Base-by-base conservation (phyloP, 2,888 invertebrate species). In the Drosophila meridionalis region DNA sequence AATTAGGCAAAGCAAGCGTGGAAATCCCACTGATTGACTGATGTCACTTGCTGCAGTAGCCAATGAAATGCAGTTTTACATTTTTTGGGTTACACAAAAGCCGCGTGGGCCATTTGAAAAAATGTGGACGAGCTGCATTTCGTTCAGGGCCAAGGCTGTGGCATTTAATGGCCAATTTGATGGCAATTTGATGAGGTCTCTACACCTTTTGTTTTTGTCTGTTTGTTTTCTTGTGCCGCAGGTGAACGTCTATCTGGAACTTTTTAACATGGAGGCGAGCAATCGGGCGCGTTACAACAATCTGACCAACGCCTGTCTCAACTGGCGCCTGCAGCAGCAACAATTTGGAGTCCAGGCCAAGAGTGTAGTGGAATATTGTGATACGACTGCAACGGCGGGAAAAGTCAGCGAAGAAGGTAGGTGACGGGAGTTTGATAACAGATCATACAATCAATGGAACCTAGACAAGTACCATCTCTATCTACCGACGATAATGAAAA, bases 351-450 rank as follows among this genome's bases (percentile, higher is more conserved):
- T 92, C 47, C 77, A 56, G 32, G 91, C 92, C 43, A 86, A 86
- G 45, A 92, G 91, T 60, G 83, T 90, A 7, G 80, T 92, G 58
- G 91, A 92, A 66, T 92, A 92, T 75, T 92, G 92, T 63, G 83
- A 91, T 56, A 79, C 80, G n/a, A 80, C 73, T 12, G 69, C 81
- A 28, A 80, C 81, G 3, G 81, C 77, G 14, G 80, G 72, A 52
- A 80, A 73, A 48, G 69, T 76, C 12, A 68, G 75, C 3, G 84
- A 88, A 57, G 85, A 87, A 47, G 92, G 92, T 92, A 20, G 30
- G 14, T 5, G 0, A 52, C 2, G 4, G n/a, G 2, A 11, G 11
- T 36, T 36, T 11, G 11, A 36, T 36, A n/a, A 14, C 14, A 47
- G 1, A 28, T 47, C 20, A 20, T 20, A 20, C 20, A 20, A 20